phyloP scores from a whole-genome alignment of 2,113 vertebrate species.

The Cyphomyrus plagiostoma region DNA sequence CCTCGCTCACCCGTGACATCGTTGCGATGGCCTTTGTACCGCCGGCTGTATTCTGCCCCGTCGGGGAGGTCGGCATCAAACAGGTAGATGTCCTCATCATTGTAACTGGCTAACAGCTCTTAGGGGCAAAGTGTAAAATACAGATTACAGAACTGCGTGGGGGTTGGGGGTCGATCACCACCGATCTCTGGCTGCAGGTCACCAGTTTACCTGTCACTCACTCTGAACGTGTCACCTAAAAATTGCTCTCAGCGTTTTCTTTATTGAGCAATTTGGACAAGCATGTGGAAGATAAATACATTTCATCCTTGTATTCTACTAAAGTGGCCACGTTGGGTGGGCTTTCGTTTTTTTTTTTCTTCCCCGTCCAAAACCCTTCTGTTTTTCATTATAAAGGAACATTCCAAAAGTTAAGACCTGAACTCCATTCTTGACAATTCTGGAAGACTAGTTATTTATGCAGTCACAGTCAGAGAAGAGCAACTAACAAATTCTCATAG shows the following conservation, averaged over 20 bases:
- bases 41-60: conserved; percentile 76
- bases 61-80: conserved; percentile 89
- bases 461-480: background rate
- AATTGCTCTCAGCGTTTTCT: background rate
- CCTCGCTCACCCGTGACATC: conserved; percentile 75
- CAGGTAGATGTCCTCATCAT: conserved; percentile 93
- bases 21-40: conserved; percentile 90
- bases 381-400: background rate
- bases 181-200: background rate
- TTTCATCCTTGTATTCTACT: background rate
- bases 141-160: background rate
- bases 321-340: background rate
- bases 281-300: background rate
- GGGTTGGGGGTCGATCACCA: background rate
- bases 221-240: background rate
- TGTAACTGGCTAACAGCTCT: conserved; percentile 92
- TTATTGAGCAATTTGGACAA: background rate
- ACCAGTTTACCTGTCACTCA: background rate
- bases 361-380: background rate
- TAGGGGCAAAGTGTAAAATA: background rate
- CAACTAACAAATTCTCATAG: background rate
- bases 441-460: background rate
- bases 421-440: background rate
- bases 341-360: background rate
- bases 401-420: background rate